Base-by-base conservation (phyloP, 2,113 vertebrate species). In the Lamprologus ornatipinnis region DNA sequence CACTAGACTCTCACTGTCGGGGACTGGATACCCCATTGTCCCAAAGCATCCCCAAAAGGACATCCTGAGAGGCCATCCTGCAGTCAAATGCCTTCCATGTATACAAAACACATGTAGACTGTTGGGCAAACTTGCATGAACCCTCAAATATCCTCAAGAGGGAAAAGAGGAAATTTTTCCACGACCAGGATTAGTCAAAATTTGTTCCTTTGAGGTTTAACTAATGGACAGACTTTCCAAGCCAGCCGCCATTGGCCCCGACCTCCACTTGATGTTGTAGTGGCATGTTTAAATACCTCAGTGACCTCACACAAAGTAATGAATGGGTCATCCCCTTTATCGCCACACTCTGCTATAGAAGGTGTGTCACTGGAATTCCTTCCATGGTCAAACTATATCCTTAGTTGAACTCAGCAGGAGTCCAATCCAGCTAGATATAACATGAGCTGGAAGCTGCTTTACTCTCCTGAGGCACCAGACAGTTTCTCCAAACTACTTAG, bases 391-490 rank as follows among this genome's bases (percentile, higher is more conserved):
- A 40, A 68, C 19, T 68, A 68, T 40, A 68, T 68, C 63, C 35
- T 40, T 13, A 6, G 33, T 68, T 68, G 0, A 68, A 68, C 19
- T 68, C 35, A 23, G 63, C 33, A 40, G 63, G 11, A 40, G 33
- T 40, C 19, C 4, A 40, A 1, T 40, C 35, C 63, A 37, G n/a
- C 33, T 4, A 40, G 19, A 68, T n/a, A 68, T 21, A 23, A 13
- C 35, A 21, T 68, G 35, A 68, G n/a, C 11, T 40, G 35, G 33
- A 68, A 23, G 63, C 35, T 40, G 63, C 33, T 65, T 65, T 37
- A 65, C 0, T 37, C 19, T 37, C 6, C 6, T 21, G 19, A 37
- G 33, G 33, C 6, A 37, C 33, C 0, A 37, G 33, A 37, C 60
- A 65, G 33, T 37, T 37, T 65, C 33, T 37, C 33, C 31, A 37